Base-by-base conservation (phyloP, 1,140 invertebrate species). In the Pseudomyrmex gracilis region DNA sequence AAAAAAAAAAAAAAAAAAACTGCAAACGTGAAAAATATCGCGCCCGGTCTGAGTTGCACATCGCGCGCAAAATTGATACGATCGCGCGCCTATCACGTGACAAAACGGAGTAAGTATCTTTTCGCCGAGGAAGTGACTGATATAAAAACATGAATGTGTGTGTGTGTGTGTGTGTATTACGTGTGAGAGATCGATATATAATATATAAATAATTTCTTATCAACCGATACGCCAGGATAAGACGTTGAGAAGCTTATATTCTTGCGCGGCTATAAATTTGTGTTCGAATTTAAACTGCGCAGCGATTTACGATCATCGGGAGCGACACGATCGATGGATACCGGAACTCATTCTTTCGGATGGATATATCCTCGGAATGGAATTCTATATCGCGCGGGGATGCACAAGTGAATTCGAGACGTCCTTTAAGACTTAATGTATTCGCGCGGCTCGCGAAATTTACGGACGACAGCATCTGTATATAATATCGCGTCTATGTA, bases 11-110 rank as follows among this genome's bases (percentile, higher is more conserved):
- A 24, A 34, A 34, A 7, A 34, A 70, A 78, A 78, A 47, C 45
- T 70, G 64, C 66, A 58, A 80, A 80, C 47, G 55, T n/a, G 15
- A 34, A 10, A 7, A 57, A 70, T 70, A 58, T 15, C n/a, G 24
- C 34, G 5, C 10, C 53, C 64, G 66, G 68, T 2, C 15, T 34
- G 58, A 34, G 43, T 70, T 71, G 43, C 66, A 58, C 53, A 3
- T 13, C 10, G 51, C 51, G 15, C 24, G 51, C 7, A 43, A 45
- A 53, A 51, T 53, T 22, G 9, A 51, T 70, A 17, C 53, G 53
- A 80, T 60, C 53, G 20, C 7, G 17, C 61, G 43, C 53, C 53
- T 43, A 80, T 45, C 34, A 34, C 5, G 34, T 34, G 34, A 34
- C 34, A 34, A 34, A 34, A 34, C 34, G 34, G 5, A 34, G 43